Conservation (phyloP, 2,888 invertebrate species). For the Euplexia lucipara region DNA sequence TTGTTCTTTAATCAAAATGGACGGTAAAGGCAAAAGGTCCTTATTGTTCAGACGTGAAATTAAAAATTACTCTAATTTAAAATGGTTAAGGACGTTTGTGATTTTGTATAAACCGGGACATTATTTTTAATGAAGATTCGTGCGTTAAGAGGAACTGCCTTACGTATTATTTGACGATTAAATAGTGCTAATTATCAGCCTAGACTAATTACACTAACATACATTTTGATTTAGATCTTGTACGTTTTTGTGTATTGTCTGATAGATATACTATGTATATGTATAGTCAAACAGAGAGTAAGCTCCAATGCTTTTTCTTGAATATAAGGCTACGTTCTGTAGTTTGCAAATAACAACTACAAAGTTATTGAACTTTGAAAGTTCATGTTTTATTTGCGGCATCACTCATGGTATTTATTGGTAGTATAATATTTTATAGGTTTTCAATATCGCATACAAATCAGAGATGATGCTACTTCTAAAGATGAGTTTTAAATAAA, state of each 20-base stretch:
- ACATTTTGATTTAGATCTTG: no score
- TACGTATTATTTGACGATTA: no score
- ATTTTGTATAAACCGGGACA: slow-evolving; percentile 4
- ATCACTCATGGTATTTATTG: slow-evolving; percentile 38
- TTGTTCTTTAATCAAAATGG: slow-evolving; percentile 59
- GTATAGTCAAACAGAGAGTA: no score
- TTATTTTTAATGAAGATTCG: slow-evolving; percentile 10
- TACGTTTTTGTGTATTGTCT: background rate
- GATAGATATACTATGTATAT: no score
- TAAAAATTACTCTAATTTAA: slow-evolving; percentile 33
- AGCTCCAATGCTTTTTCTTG: no score
- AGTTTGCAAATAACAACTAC: slow-evolving; percentile 13
- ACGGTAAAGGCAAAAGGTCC: slow-evolving; percentile 27
- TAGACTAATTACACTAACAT: no score
- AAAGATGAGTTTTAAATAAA: slow-evolving; percentile 15
- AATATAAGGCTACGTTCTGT: background rate
- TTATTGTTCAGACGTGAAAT: slow-evolving; percentile 14
- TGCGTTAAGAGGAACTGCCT: no score
- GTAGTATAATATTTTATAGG: slow-evolving; percentile 25
- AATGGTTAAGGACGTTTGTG: slow-evolving; percentile 3
- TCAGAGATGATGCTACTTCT: slow-evolving; percentile 6
- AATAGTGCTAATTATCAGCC: no score
- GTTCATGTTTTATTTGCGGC: slow-evolving; percentile 21
- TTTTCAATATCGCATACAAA: slow-evolving; percentile 29
- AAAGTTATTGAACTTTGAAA: slow-evolving; percentile 27